A percentile compares a stretch with the other conserved stretches of the same genome.
Evolutionary conservation across 2,113 vertebrate genomes (phyloP).

Genomic region (Phoxinus phoxinus): DNA sequence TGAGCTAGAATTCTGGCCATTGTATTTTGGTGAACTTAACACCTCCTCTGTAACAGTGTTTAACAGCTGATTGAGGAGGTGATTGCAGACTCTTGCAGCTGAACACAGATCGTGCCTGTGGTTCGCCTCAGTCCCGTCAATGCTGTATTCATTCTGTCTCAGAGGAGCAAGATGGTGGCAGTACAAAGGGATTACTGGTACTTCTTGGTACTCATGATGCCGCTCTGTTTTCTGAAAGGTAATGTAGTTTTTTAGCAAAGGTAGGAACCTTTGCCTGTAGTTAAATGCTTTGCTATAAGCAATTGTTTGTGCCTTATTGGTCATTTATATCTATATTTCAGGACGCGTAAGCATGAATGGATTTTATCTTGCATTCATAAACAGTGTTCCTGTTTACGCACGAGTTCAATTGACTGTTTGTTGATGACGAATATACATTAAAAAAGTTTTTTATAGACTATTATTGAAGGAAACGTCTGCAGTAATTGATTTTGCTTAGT

Average conservation of each 20-base stretch:
- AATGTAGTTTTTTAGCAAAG: slow-evolving; percentile 57
- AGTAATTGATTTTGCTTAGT: not conserved
- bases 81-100: slow-evolving; percentile 40
- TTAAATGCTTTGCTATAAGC: no score
- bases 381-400: not conserved
- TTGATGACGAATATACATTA: not conserved
- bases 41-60: slow-evolving; percentile 9
- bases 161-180: slow-evolving; percentile 75
- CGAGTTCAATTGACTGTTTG: not conserved
- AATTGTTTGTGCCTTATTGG: not conserved
- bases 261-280: not conserved
- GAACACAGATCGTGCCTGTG: slow-evolving; percentile 72
- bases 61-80: slow-evolving; percentile 53
- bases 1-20: not conserved
- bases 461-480: not conserved
- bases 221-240: slow-evolving; percentile 78
- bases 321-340: not conserved
- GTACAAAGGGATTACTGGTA: slow-evolving; percentile 78
- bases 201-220: slow-evolving; percentile 75
- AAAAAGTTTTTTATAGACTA: not conserved
- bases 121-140: slow-evolving; percentile 71
- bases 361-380: not conserved
- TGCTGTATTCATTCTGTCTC: slow-evolving; percentile 79
- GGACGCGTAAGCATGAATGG: not conserved
- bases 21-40: not conserved